Base-by-base conservation (phyloP, 2,113 vertebrate genomes). In the Tamias sibiricus region DNA sequence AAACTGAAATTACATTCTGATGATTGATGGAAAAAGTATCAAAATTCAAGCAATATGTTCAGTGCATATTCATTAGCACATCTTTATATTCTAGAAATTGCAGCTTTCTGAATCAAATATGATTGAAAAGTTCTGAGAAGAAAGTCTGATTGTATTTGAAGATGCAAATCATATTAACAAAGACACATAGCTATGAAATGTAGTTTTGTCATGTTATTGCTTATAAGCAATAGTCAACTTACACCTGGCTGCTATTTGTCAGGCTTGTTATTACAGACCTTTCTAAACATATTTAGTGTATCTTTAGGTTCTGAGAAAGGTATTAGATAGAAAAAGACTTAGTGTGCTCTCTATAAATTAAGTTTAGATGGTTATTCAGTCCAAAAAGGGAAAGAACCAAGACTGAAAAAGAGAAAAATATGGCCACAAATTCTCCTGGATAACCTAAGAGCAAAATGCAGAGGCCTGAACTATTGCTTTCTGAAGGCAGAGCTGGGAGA, bases 371-470 rank as follows among this genome's bases (percentile, higher is more conserved):
- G 74, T 66, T 89, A 72, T 66, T 95, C 24, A 80, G 30, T 14
- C 7, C 57, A 54, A 91, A 91, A 93, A 90, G 40, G 24, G 7
- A 79, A 94, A 83, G 30, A 93, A 83, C 20, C 20, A 80, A 94
- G 20, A 71, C 88, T n/a, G n/a, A 79, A 76, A 42, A 89, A 71
- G 20, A 40, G 49, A 80, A 79, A 54, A 42, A 26, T 57, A 52
- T 35, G 54, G 44, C 8, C 22, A 42, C 62, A 83, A 92, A 64
- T 62, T 22, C 17, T n/a, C 40, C 26, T 24, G 74, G 66, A 72
- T 5, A 71, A 57, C 12, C 10, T 62, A 40, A 66, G 28, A 14
- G 64, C 12, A 66, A 66, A 42, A 32, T 49, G 37, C 20, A 37
- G 9, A 12, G 72, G 71, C 17, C 22, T 80, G 40, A 84, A 80